These are phyloP conservation scores for Coremacera marginata DNA, from an alignment of 2,888 invertebrate species.

Conservation along the genomic window DNA sequence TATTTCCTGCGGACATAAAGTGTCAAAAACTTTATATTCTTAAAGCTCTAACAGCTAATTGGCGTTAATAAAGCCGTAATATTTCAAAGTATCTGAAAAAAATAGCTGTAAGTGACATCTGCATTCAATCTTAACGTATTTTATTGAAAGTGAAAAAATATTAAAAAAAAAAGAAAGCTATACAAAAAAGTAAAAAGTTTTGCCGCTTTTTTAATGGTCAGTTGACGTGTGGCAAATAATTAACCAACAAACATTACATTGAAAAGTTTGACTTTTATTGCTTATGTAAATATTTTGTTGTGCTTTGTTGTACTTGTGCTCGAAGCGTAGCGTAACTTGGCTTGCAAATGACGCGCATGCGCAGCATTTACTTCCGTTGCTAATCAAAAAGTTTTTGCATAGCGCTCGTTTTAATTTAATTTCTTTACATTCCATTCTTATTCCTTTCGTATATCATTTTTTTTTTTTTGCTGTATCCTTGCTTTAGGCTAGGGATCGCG, in stretches of 20 bases:
- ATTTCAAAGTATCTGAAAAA: neutral
- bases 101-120: too few species aligned
- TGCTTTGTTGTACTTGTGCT: neutral
- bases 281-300: slow-evolving; percentile 8
- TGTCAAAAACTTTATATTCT: slow-evolving; percentile 18
- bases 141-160: too few species aligned
- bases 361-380: neutral
- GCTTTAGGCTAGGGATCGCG: neutral
- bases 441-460: neutral
- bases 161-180: neutral
- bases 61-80: neutral
- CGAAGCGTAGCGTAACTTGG: neutral
- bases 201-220: neutral
- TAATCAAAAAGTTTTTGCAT: slow-evolving; percentile 3
- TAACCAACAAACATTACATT: neutral
- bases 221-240: neutral
- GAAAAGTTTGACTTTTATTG: neutral
- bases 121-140: too few species aligned
- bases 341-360: neutral
- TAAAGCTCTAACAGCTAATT: neutral
- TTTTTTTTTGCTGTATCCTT: neutral
- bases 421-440: neutral
- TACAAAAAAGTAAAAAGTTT: neutral
- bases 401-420: neutral
- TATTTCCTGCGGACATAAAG: neutral